These are phyloP conservation scores for Yoshiicerus persimilis DNA, from an alignment of 1,140 invertebrate species.

Conservation along the genomic window DNA sequence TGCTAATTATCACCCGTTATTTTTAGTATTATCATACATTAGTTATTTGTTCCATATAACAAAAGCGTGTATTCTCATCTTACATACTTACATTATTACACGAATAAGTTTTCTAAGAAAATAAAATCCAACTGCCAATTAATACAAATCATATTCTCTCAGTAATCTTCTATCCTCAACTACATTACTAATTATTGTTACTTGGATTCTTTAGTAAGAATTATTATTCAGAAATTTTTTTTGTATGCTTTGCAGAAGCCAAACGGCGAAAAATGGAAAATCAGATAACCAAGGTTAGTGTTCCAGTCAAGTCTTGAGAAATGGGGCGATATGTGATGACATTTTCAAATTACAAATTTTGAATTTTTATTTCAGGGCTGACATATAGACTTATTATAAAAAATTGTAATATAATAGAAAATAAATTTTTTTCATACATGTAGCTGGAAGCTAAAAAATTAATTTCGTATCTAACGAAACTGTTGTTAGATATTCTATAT, in stretches of 20 bases:
- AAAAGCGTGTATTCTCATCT: no score
- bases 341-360: neutral
- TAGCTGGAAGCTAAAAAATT: neutral
- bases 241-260: constrained; percentile 61
- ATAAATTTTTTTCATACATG: neutral
- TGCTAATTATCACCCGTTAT: no score
- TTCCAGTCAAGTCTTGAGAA: neutral
- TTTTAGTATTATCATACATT: no score
- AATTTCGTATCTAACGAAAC: neutral
- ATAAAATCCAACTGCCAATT: no score
- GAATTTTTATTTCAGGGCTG: constrained; percentile 1
- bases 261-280: constrained; percentile 79
- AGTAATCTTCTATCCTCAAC: no score
- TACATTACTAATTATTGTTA: no score
- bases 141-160: neutral
- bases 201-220: no score
- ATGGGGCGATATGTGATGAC: neutral
- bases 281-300: neutral
- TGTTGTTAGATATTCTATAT: neutral
- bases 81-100: no score
- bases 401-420: neutral
- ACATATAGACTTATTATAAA: neutral
- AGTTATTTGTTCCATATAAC: no score
- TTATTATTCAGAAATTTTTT: neutral
- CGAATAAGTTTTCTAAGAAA: no score